Evolutionary conservation across 2,888 invertebrate species (phyloP), one percentile per base, ranked within the genome.

Genomic region (Troides aeacus): DNA sequence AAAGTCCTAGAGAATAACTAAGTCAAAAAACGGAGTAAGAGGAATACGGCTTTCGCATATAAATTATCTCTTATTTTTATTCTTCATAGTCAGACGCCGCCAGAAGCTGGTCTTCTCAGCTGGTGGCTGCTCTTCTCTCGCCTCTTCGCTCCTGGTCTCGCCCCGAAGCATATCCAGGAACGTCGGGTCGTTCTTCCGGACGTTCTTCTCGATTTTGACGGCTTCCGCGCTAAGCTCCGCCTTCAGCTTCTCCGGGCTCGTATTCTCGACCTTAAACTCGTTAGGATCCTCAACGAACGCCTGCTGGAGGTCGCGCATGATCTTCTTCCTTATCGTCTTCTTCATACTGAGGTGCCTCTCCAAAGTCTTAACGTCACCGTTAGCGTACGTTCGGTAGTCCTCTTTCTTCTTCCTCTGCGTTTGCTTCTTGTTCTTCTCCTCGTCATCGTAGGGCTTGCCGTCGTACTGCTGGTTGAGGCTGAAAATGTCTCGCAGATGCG

Each of bases 291-390:
- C 95, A 77, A 95, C 95, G 84, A 95, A 95, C 60, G 95, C 95
- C 83, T 96, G 96, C 81, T 96, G 95, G 77, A 97, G 93, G 85
- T 96, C 96, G 50, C 97, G 93, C 96, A 96, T 97, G 82, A 97
- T 96, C 89, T 96, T 96, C 91, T 96, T 96, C 77, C 96, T 90
- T 76, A 97, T 96, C 23, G 96, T 97, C 84, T 97, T 97, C 92
- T 97, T 97, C 97, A 97, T 97, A 83, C 96, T 96, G 78, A 97
- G 93, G 85, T 97, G 96, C 77, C 96, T 92, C 81, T 97, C 97
- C 59, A 97, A 86, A 24, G 96, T 96, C 79, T 95, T 95, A 60
- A 95, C 95, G 83, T 95, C 95, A 65, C 94, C 94, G 79, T 95
- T 95, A 18, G 94, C 92, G 77, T 94, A 92, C 3, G 94, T 93